These are phyloP conservation scores for Megamerina dolium DNA, from an alignment of 2,888 invertebrate species.

Conservation along the genomic window DNA sequence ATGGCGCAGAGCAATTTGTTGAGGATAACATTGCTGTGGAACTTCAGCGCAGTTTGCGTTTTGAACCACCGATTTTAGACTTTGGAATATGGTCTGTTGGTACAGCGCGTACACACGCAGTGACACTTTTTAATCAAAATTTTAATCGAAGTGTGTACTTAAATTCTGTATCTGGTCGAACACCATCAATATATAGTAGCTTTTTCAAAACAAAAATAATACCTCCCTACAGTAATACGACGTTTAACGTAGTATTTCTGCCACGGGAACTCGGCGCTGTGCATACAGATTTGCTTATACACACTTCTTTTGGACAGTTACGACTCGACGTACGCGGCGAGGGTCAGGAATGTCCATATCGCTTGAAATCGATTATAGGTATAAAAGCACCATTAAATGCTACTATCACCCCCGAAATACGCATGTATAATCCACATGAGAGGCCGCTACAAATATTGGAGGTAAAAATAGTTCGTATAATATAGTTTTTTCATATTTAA, in stretches of 20 bases:
- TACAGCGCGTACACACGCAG: constrained; percentile 77
- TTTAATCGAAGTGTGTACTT: constrained; percentile 81
- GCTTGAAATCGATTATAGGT: constrained; percentile 83
- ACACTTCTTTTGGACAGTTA: constrained; percentile 88
- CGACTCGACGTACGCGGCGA: constrained; percentile 80
- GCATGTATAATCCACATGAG: constrained; percentile 91
- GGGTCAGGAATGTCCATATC: constrained; percentile 85
- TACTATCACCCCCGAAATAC: constrained; percentile 80
- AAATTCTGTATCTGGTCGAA: constrained; percentile 89
- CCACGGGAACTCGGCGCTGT: constrained; percentile 85
- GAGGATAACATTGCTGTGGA: too few relatives aligned
- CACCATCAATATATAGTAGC: constrained; percentile 93
- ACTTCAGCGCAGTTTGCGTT: constrained; percentile 45
- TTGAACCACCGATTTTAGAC: constrained; percentile 52
- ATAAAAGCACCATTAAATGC: constrained; percentile 88
- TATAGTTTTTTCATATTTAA: too few relatives aligned
- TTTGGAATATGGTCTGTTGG: constrained; percentile 71
- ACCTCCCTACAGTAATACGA: constrained; percentile 85
- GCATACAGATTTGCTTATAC: constrained; percentile 83
- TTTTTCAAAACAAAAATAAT: constrained; percentile 95
- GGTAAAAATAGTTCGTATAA: too few relatives aligned
- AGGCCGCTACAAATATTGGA: constrained; percentile 77
- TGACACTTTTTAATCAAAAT: constrained; percentile 82
- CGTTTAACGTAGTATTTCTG: constrained; percentile 92
- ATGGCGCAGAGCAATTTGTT: too few relatives aligned